Base-by-base conservation (phyloP, 2,113 vertebrate genomes). In the Lepisosteus osseus region DNA sequence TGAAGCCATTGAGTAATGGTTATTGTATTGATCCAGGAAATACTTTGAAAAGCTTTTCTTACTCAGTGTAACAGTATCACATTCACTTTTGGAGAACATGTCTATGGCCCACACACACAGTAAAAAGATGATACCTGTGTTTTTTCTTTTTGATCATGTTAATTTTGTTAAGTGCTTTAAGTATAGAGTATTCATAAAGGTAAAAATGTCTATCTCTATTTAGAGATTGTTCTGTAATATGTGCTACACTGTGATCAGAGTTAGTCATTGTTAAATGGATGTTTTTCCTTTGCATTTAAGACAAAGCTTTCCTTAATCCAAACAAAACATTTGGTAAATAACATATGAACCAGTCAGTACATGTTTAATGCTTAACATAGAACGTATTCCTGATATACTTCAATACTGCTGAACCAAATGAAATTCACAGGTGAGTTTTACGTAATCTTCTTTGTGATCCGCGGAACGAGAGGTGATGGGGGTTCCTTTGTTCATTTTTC, bases 241-340 rank as follows among this genome's bases (percentile, higher is more conserved):
- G 40, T 14, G 55, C 7, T 8, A 7, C 8, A 9, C 7, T 44
- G 8, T 42, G 13, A 57, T 69, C 12, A 17, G 7, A 14, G 67
- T 42, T 57, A 7, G 29, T 14, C 40, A 14, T 40, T 42, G 4
- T 57, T 54, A n/a, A 69, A 54, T 43, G 54, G 54, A n/a, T 55
- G 54, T 69, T 69, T 55, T 44, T 69, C 15, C 40, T n/a, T 14
- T 41, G 54, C 17, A 15, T 43, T 69, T 57, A 69, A 29, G 29
- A 69, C 54, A 41, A 57, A 69, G 67, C 51, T 29, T 12, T 41
- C 51, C 54, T 1, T 57, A 69, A 57, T 61, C 56, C 41, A n/a
- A 40, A 12, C 42, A 7, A 44, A 61, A 68, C 7, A 15, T 45
- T 51, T 12, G 67, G 47, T 17, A 55, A 55, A 42, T 68, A 55